These are phyloP conservation scores for Tympanoctomys barrerae DNA, from an alignment of 2,797 vertebrate genomes.

Conservation along the genomic window DNA sequence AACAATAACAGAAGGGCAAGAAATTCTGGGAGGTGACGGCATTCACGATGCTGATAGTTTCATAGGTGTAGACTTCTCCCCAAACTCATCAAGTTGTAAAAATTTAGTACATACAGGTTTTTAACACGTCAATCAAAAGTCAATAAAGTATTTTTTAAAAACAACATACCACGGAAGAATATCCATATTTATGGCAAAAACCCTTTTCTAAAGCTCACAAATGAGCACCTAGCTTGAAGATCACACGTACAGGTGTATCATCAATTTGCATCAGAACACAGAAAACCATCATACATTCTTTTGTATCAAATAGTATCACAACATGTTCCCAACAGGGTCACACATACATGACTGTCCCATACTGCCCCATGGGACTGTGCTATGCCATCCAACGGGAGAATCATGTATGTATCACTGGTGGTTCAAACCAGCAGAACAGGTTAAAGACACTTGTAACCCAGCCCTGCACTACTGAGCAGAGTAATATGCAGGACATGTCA, in stretches of 20 bases:
- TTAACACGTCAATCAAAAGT: neutral
- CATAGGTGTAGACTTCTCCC: neutral
- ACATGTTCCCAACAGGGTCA: neutral
- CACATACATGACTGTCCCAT: neutral
- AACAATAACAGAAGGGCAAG: neutral
- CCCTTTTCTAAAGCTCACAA: neutral
- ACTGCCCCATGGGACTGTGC: neutral
- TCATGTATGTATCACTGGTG: neutral
- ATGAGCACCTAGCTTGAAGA: rapidly evolving
- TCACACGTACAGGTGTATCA: neutral
- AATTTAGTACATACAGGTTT: neutral
- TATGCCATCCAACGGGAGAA: neutral
- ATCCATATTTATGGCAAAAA: neutral
- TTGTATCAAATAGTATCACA: neutral
- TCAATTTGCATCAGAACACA: neutral
- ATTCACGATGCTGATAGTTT: neutral
- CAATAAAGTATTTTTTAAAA: neutral
- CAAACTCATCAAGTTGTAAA: neutral
- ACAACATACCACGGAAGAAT: neutral
- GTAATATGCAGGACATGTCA: neutral
- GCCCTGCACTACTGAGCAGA: neutral
- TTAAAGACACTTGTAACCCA: neutral
- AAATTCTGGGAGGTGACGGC: neutral
- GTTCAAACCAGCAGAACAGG: neutral
- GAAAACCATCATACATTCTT: neutral